phyloP scores from a whole-genome alignment of 2,888 invertebrate species.

The Hydropsyche betteni region DNA sequence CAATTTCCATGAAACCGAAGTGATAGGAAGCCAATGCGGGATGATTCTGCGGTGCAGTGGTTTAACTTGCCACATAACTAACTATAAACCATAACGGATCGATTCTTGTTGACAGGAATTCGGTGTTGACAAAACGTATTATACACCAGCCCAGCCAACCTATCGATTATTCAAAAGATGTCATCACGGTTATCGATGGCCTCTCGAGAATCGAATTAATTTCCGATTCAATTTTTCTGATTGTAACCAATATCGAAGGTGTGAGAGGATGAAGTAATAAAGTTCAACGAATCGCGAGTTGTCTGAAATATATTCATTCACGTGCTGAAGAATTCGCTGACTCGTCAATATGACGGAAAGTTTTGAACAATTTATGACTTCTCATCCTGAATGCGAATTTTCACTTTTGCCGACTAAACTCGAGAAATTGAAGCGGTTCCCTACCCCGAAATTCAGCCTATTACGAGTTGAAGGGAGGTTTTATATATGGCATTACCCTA shows the following conservation, averaged over 20 bases:
- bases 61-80: slow-evolving; percentile 1
- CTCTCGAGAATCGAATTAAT: no score
- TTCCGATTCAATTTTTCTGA: no score
- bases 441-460: slow-evolving; percentile 8
- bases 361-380: slow-evolving; percentile 28
- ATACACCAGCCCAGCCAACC: no score
- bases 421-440: slow-evolving; percentile 4
- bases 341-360: slow-evolving; percentile 15
- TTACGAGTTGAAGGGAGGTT: slow-evolving; percentile 6
- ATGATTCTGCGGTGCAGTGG: slow-evolving; percentile 16
- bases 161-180: no score
- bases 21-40: slow-evolving; percentile 38
- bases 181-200: no score
- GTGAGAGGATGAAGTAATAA: not conserved
- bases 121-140: no score
- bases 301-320: slow-evolving; percentile 6
- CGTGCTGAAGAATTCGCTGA: slow-evolving; percentile 10
- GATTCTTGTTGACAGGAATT: no score
- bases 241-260: no score
- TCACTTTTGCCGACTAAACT: slow-evolving; percentile 24
- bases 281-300: not conserved
- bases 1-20: slow-evolving; percentile 43
- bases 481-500: not conserved
- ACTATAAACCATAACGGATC: no score
- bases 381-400: slow-evolving; percentile 26